Evolutionary conservation across 2,888 invertebrate genomes (phyloP).

Genomic region (Dynastes hyllus): DNA sequence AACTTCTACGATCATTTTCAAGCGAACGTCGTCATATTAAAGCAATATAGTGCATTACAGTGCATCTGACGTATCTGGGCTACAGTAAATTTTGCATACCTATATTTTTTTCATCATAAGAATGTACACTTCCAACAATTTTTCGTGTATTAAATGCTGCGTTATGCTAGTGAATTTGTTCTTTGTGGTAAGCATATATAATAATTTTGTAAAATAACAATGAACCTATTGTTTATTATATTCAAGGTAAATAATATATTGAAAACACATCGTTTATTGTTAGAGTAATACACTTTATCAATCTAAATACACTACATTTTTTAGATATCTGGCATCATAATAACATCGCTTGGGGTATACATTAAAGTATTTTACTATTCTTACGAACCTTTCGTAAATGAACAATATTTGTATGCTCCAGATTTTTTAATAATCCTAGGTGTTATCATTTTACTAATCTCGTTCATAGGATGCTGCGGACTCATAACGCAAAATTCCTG

Average conservation of each 20-base stretch:
- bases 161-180: slow-evolving; percentile 89
- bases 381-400: slow-evolving; percentile 86
- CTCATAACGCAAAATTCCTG: slow-evolving; percentile 95
- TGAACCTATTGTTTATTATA: neutral
- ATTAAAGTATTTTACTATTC: slow-evolving; percentile 82
- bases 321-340: slow-evolving; percentile 89
- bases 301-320: slow-evolving; percentile 62
- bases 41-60: neutral
- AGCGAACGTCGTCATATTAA: neutral
- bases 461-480: slow-evolving; percentile 97
- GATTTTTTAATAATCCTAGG: slow-evolving; percentile 90
- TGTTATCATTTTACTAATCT: slow-evolving; percentile 88
- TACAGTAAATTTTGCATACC: too few species aligned
- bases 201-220: neutral
- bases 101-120: neutral
- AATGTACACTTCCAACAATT: slow-evolving; percentile 31
- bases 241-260: too few species aligned
- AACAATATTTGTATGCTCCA: slow-evolving; percentile 87
- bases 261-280: neutral
- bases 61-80: too few species aligned
- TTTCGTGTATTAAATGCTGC: slow-evolving; percentile 73
- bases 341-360: slow-evolving; percentile 88
- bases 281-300: slow-evolving; percentile 26
- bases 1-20: neutral
- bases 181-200: slow-evolving; percentile 82